Evolutionary conservation across 2,888 invertebrate genomes (phyloP), one percentile per base, ranked within the genome.

Genomic region (Abscondita cerata): DNA sequence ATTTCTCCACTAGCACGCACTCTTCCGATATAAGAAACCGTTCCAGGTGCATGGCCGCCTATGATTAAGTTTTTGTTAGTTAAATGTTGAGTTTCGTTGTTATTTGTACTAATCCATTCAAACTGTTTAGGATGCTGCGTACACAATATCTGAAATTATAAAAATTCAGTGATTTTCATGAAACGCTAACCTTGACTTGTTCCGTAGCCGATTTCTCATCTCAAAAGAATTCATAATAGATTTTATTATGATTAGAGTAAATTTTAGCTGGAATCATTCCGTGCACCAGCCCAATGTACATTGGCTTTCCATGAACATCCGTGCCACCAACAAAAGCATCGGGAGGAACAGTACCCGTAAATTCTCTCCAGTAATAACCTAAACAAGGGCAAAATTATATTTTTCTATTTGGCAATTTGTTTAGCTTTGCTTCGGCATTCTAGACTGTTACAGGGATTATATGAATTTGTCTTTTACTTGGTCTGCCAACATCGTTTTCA

Each of bases 71-170:
- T 34, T 53, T 16, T 53, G 15, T 36, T 13, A 19, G 47, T 59
- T n/a, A 63, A 13, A 6, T 16, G n/a, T 18, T 50, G 36, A 13
- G 59, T 51, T 19, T 50, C 13, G 0, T 51, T 51, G 8, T 51
- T 59, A 1, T 48, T 52, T 9, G 63, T 63, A 2, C 11, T 16
- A 47, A 63, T 44, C 63, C 63, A 63, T 13, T 59, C 51, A 5
- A 63, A 55, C 18, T 59, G 31, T 13, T 59, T 55, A 5, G 59
- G 63, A 46, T 51, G 51, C 2, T 44, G 51, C 2, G 63, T 59
- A 25, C 63, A 63, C 4, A 63, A 33, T 13, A 63, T 55, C 63
- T 63, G 19, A 33, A 61, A 33, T 3, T 11, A 19, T 11, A n/a
- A 4, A 2, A 13, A 13, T 15, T 12, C 13, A n/a, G 38, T 12